Evolutionary conservation across 2,797 vertebrate genomes (phyloP).

Genomic region (Neomorphus geoffroyi): DNA sequence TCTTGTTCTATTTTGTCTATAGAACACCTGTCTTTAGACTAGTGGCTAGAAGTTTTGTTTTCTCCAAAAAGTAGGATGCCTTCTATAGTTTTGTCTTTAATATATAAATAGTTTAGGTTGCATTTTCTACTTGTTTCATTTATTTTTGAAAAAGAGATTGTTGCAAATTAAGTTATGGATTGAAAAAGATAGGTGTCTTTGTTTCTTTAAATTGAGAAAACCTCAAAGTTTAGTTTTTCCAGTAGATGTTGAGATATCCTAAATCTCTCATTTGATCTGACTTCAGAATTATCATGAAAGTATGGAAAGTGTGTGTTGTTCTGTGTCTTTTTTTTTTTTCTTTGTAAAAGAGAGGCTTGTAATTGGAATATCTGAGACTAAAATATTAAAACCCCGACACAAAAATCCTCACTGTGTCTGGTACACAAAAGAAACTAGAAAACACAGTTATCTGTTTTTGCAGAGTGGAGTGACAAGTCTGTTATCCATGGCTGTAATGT

Average conservation of each 20-base stretch:
- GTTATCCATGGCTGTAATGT: neutral
- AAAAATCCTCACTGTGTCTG: neutral
- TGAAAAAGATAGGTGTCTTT: neutral
- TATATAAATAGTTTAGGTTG: neutral
- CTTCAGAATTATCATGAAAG: neutral
- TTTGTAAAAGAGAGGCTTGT: neutral
- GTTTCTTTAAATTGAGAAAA: neutral
- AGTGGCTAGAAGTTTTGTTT: neutral
- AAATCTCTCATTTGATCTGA: neutral
- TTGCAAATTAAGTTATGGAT: neutral
- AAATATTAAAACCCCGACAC: neutral
- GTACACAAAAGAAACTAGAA: neutral
- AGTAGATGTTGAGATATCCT: neutral
- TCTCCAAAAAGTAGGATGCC: neutral
- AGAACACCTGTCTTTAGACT: neutral
- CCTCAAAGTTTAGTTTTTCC: neutral
- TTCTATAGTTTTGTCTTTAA: neutral
- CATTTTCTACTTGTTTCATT: fast-evolving
- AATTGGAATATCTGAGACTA: neutral
- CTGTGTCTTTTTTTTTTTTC: neutral
- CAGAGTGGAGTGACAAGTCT: neutral
- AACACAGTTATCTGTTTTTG: neutral
- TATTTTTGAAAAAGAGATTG: neutral
- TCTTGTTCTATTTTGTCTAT: neutral
- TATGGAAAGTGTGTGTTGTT: neutral